Conservation (phyloP, 1,140 invertebrate genomes). For the Elysia chlorotica region DNA sequence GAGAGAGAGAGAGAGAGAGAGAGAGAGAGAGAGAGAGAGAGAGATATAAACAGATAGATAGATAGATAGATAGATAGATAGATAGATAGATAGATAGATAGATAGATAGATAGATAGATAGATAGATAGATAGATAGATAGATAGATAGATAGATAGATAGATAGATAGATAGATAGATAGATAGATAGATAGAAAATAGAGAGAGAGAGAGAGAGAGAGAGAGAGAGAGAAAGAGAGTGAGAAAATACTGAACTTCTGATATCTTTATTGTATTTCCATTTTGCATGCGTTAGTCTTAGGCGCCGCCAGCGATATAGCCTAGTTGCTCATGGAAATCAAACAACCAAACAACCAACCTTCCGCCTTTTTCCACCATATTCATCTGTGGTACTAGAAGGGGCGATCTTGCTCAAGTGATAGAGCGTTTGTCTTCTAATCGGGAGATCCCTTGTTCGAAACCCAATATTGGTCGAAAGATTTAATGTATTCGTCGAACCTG, state of each 20-base stretch:
- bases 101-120: background rate
- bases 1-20: slow-evolving; percentile 4
- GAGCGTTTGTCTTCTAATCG: background rate
- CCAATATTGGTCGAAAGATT: too few relatives aligned
- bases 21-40: background rate
- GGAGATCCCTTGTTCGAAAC: background rate
- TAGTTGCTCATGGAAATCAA: too few relatives aligned
- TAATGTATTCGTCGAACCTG: background rate
- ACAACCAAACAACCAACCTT: too few relatives aligned
- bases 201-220: background rate
- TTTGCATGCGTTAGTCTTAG: too few relatives aligned
- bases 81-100: background rate
- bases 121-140: background rate
- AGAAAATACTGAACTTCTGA: background rate
- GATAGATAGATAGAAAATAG: background rate
- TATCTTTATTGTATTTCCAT: too few relatives aligned
- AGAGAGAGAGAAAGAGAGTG: background rate
- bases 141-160: background rate
- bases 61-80: background rate
- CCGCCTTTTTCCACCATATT: too few relatives aligned
- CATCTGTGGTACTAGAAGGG: background rate
- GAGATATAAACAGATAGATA: background rate
- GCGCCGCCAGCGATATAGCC: too few relatives aligned
- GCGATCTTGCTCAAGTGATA: background rate
- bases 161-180: background rate